phyloP scores from a whole-genome alignment of 2,113 vertebrate species.

The Heterochromis multidens region DNA sequence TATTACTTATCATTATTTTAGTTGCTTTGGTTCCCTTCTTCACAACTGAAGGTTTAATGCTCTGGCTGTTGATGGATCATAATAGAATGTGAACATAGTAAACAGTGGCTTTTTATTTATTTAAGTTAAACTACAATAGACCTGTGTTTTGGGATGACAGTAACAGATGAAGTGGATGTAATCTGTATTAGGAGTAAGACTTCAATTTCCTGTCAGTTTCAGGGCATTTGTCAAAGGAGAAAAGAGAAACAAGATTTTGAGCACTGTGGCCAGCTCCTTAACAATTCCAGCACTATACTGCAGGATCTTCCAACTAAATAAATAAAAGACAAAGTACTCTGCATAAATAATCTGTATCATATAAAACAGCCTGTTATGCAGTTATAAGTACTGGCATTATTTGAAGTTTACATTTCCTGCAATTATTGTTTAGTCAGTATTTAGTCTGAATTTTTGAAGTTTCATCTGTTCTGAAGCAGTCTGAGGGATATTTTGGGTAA shows the following conservation, averaged over 20 bases:
- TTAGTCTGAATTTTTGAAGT: neutral
- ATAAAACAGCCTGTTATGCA: neutral
- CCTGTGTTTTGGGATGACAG: neutral
- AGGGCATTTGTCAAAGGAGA: neutral
- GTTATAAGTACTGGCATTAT: neutral
- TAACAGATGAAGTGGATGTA: conserved; percentile 8
- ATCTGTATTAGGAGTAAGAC: neutral
- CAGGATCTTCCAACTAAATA: neutral
- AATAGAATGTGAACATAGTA: neutral
- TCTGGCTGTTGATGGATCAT: neutral
- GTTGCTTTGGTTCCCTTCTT: neutral
- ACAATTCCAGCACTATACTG: neutral
- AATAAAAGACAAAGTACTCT: neutral
- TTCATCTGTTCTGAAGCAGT: neutral
- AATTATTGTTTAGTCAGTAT: neutral
- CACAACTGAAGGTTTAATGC: neutral
- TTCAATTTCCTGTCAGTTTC: conserved; percentile 12
- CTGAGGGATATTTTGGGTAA: neutral
- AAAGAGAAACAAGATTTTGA: conserved; percentile 4
- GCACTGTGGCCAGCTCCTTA: conserved; percentile 37
- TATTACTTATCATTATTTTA: neutral
- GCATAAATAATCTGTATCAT: neutral
- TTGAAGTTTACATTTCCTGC: neutral
- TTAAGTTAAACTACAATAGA: neutral
- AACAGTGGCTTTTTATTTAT: neutral